A percentile compares a stretch with the other conserved stretches of the same genome.
Conservation (phyloP, 2,113 vertebrate genomes). For the Lepus timidus region DNA sequence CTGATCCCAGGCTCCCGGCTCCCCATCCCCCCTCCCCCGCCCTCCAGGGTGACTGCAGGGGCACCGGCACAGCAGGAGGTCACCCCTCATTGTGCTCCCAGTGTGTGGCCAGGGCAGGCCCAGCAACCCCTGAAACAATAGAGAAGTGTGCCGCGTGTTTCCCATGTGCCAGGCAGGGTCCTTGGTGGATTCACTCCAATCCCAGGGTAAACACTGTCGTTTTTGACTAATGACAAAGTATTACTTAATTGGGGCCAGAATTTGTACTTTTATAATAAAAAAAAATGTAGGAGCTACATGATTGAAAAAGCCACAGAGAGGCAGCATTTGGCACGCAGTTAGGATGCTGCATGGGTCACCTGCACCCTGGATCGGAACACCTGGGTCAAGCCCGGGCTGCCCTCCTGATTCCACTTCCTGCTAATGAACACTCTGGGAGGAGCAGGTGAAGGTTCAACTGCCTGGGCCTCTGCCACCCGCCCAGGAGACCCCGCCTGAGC, state of each 20-base stretch:
- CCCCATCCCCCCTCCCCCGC: neutral
- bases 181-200: neutral
- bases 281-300: neutral
- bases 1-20: neutral
- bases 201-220: neutral
- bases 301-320: neutral
- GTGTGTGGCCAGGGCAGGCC: neutral
- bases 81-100: neutral
- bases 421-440: no score
- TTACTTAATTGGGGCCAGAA: neutral
- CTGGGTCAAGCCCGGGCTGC: no score
- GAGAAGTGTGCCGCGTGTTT: neutral
- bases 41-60: neutral
- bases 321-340: no score
- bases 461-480: no score
- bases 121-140: neutral
- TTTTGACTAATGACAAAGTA: neutral
- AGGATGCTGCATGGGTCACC: no score
- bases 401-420: no score
- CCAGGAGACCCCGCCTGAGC: no score
- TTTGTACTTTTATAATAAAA: slow-evolving; percentile 5
- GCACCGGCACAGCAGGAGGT: neutral
- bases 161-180: neutral
- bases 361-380: no score
- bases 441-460: no score